Evolutionary conservation across 1,140 invertebrate genomes (phyloP), one percentile per base, ranked within the genome.

Genomic region (Conopomorpha cramerella): DNA sequence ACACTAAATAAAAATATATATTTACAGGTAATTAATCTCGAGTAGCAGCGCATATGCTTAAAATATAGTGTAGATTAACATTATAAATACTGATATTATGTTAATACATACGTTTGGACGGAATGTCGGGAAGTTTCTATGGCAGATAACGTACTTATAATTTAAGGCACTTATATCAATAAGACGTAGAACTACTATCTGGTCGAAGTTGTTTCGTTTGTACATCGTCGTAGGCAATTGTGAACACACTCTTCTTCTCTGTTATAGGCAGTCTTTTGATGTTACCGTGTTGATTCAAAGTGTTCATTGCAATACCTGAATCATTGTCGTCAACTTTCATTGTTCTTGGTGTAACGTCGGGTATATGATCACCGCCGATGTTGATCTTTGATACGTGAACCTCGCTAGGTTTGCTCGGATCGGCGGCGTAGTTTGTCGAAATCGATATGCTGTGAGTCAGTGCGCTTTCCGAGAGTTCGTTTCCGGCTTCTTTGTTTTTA

Each of bases 211-310:
- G 73, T 54, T 78, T 79, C 10, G 73, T 79, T 51, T 79, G 76
- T 15, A 94, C 89, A 55, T 93, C 91, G 55, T 91, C 90, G 54
- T 95, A 95, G 1, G 92, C 91, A 45, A 95, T 95, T 1, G 92
- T 93, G 51, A 95, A 95, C n/a, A 95, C 86, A 59, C 92, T 94
- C 55, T 94, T 94, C 74, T 94, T 95, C 50, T 94, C 91, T 14
- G 93, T 82, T 40, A 93, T 85, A 30, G 90, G 86, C 51, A 90
- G 81, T 47, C 84, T 63, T 49, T 84, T 73, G 51, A 79, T 70
- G 64, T 83, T 70, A 38, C 81, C 54, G 2, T 59, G 51, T 40
- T 72, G 66, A 33, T 76, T 72, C 31, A 84, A 60, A 0, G 82
- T 79, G 16, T 85, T 84, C 72, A 89, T 82, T 0, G 85, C 84